Base-by-base conservation (phyloP, 2,888 invertebrate species). In the Eilema sororculum region DNA sequence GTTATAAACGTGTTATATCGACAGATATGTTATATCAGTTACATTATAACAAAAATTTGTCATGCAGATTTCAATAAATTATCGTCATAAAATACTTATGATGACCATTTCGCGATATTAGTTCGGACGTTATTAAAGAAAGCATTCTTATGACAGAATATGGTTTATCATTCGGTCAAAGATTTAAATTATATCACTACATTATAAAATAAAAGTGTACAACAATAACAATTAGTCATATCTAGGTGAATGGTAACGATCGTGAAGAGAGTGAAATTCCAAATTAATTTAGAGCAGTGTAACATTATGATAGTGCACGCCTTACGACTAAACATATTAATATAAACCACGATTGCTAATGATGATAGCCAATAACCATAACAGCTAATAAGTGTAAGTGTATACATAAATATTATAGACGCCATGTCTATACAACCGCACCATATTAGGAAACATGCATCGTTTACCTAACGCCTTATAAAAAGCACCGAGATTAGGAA, bases 401-500 rank as follows among this genome's bases (percentile, higher is more conserved):
- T 65, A 72, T 61, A 72, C 65, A 59, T 58, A 69, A 69, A 58
- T 65, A 69, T 67, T 13, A 71, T 68, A 74, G 70, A 80, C 78
- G 80, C 68, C 68, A 69, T 76, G 72, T 71, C 69, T 71, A 73
- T 64, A 68, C 16, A 75, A 72, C 71, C 78, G 73, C 64, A 79
- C 73, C 72, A 62, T 72, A 61, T 65, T 70, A 75, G 57, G 70
- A 76, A 73, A 72, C 81, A 81, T 81, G 81, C 81, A 81, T 65
- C 61, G 71, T 70, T 64, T 41, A 73, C 60, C 72, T 68, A 75
- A 62, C 69, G 66, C 67, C 41, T 65, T 75, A 63, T 64, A 62
- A 65, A 74, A 69, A 78, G 69, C 75, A 75, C 75, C 65, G 77
- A 77, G 76, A 77, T 70, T 80, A 80, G 81, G 73, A 84, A 80